phyloP scores from a whole-genome alignment of 2,113 vertebrate species.

The Scophthalmus maximus region DNA sequence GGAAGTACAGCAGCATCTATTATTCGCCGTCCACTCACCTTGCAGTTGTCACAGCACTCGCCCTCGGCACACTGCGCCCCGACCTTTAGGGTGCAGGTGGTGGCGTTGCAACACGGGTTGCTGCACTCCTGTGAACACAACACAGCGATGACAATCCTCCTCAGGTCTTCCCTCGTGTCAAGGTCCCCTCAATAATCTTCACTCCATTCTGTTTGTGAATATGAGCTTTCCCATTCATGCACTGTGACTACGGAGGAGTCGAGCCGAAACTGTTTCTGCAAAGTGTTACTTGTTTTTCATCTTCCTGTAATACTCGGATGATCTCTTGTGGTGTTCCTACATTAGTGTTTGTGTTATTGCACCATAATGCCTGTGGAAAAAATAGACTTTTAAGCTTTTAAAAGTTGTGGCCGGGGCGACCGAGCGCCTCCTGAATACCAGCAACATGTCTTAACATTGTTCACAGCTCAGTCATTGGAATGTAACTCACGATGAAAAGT shows the following conservation, averaged over 20 bases:
- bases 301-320: background rate
- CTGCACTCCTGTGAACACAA: conserved; percentile 75
- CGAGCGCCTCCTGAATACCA: background rate
- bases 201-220: background rate
- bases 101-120: conserved; percentile 84
- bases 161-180: background rate
- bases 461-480: background rate
- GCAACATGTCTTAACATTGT: conserved; percentile 34
- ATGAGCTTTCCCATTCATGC: too few species aligned
- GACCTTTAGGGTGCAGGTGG: conserved; percentile 69
- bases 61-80: conserved; percentile 75
- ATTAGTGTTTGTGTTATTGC: background rate
- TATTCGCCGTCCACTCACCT: conserved; percentile 64
- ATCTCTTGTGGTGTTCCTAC: background rate
- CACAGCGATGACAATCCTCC: background rate
- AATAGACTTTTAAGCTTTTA: background rate
- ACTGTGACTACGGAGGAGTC: too few species aligned
- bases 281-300: background rate
- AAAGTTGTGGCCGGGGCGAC: background rate
- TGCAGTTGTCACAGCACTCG: conserved; percentile 80
- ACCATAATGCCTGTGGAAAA: too few species aligned
- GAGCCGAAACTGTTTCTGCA: too few species aligned
- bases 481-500: background rate
- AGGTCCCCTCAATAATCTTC: background rate
- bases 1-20: too few species aligned